phyloP scores from a whole-genome alignment of 2,797 vertebrate species.

The Chiloscyllium punctatum region DNA sequence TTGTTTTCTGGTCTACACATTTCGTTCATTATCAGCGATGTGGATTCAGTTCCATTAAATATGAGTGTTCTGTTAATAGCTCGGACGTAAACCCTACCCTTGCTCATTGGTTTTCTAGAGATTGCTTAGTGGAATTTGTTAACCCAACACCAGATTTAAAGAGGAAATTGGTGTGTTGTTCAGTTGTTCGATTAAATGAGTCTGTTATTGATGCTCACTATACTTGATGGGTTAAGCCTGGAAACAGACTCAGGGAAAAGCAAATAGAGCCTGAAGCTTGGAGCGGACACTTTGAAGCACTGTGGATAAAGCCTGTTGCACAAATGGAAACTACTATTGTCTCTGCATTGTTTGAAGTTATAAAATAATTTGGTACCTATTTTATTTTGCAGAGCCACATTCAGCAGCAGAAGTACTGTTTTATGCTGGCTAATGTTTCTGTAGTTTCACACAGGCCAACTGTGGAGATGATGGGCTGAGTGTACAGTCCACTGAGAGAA shows the following conservation, averaged over 20 bases:
- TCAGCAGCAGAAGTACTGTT: not conserved
- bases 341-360: too few relatives aligned
- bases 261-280: too few relatives aligned
- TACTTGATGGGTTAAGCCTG: too few relatives aligned
- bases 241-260: too few relatives aligned
- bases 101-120: not conserved
- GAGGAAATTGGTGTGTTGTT: not conserved
- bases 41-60: not conserved
- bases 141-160: not conserved
- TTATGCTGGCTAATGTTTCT: not conserved
- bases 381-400: not conserved
- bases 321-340: too few relatives aligned
- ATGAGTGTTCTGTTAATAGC: not conserved
- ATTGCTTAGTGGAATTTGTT: not conserved
- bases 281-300: too few relatives aligned
- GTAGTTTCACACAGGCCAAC: not conserved
- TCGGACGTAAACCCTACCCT: not conserved
- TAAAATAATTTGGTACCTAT: not conserved
- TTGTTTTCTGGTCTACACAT: not conserved
- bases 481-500: not conserved
- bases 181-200: too few relatives aligned
- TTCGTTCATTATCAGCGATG: not conserved
- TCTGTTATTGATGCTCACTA: too few relatives aligned
- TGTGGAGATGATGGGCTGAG: not conserved
- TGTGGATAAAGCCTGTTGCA: too few relatives aligned